A percentile compares a stretch with the other conserved stretches of the same genome.
These are phyloP conservation scores for Eupithecia vulgata DNA, from an alignment of 2,888 invertebrate species.

Conservation along the genomic window DNA sequence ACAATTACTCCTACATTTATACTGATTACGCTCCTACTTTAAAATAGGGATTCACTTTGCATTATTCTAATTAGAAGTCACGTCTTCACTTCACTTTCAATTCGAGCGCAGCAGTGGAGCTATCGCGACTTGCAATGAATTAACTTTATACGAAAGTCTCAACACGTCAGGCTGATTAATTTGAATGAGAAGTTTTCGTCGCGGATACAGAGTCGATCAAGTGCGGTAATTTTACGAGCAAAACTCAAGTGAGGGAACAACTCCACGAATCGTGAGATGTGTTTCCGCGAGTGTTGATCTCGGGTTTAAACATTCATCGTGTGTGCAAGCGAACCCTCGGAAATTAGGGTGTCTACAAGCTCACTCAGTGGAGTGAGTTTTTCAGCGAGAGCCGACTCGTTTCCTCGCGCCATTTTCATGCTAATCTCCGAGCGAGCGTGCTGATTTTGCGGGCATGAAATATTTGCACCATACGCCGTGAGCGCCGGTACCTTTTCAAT, in stretches of 20 bases:
- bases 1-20: constrained; percentile 76
- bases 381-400: constrained; percentile 60
- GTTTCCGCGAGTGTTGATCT: constrained; percentile 57
- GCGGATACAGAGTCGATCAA: constrained; percentile 34
- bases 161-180: constrained; percentile 36
- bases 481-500: constrained; percentile 71
- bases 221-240: constrained; percentile 38
- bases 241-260: constrained; percentile 38
- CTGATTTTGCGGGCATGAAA: constrained; percentile 74
- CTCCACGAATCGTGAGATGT: constrained; percentile 36
- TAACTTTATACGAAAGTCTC: constrained; percentile 27
- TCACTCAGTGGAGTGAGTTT: constrained; percentile 42
- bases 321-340: constrained; percentile 55
- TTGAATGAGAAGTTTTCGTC: constrained; percentile 32
- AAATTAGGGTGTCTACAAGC: constrained; percentile 56
- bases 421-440: constrained; percentile 69
- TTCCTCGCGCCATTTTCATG: constrained; percentile 73
- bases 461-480: constrained; percentile 65
- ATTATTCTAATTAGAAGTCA: constrained; percentile 66
- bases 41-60: constrained; percentile 52
- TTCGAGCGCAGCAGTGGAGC: constrained; percentile 26
- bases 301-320: constrained; percentile 60
- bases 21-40: constrained; percentile 62
- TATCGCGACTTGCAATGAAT: constrained; percentile 26
- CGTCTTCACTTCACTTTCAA: constrained; percentile 30